A percentile compares a stretch with the other conserved stretches of the same genome.
These are phyloP conservation scores for Zoanthus sansibaricus DNA, from an alignment of 92 coral and sea anemone species.

Conservation along the genomic window DNA sequence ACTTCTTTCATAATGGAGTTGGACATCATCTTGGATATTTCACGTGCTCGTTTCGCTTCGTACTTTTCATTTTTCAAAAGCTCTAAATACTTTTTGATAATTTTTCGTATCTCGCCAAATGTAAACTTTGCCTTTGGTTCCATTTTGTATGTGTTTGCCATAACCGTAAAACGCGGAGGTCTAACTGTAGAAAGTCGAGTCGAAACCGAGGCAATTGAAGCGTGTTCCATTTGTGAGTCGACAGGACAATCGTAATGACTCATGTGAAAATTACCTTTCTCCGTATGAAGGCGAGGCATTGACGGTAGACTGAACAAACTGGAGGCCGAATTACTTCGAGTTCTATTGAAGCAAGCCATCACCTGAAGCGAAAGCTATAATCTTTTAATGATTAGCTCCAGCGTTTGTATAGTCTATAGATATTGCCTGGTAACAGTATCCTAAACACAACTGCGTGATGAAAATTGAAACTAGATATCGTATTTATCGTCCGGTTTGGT, in stretches of 20 bases:
- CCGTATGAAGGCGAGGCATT: conserved; percentile 58
- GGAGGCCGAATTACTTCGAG: conserved; percentile 72
- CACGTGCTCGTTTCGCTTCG: conserved; percentile 80
- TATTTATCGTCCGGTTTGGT: neutral
- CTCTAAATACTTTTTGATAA: conserved; percentile 81
- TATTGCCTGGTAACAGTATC: neutral
- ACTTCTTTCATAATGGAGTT: conserved; percentile 83
- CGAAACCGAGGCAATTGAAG: conserved; percentile 61
- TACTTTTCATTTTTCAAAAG: conserved; percentile 72
- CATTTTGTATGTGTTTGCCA: conserved; percentile 87
- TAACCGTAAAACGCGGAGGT: conserved; percentile 46
- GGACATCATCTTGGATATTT: conserved; percentile 78
- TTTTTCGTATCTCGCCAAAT: conserved; percentile 61
- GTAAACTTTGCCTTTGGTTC: conserved; percentile 77
- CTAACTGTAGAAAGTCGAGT: conserved; percentile 51
- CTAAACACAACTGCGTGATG: conserved; percentile 9
- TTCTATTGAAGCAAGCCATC: conserved; percentile 43
- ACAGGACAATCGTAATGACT: conserved; percentile 82
- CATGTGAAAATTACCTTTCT: conserved; percentile 73
- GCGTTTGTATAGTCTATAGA: neutral
- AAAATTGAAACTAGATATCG: neutral
- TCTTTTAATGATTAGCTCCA: neutral
- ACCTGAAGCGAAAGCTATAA: neutral
- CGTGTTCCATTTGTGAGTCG: conserved; percentile 62
- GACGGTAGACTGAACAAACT: conserved; percentile 76